Evolutionary conservation across 2,113 vertebrate species (phyloP).

Genomic region (Martes martes): DNA sequence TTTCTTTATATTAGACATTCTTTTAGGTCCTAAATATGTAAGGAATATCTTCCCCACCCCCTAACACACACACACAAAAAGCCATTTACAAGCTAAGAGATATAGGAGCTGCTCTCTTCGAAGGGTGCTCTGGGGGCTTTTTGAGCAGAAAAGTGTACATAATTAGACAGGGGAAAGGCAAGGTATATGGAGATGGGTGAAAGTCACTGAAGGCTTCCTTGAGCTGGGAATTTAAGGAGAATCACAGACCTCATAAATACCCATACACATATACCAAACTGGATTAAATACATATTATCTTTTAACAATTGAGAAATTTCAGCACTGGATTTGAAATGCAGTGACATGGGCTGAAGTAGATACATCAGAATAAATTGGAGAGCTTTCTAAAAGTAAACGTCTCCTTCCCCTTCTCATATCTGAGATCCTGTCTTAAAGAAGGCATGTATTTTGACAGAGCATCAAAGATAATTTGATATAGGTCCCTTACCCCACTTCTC

Average conservation of each 20-base stretch:
- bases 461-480: neutral
- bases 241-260: neutral
- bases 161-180: neutral
- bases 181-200: neutral
- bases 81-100: neutral
- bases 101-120: neutral
- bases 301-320: neutral
- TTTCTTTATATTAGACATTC: neutral
- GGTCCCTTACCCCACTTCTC: fast-evolving
- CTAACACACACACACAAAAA: neutral
- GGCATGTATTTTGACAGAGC: neutral
- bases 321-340: neutral
- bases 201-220: neutral
- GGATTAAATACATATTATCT: neutral
- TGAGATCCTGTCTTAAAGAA: neutral
- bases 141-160: neutral
- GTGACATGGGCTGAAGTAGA: neutral
- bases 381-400: neutral
- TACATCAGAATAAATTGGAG: neutral
- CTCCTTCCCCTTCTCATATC: neutral
- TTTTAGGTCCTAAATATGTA: neutral
- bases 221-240: neutral
- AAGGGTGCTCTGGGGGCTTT: neutral
- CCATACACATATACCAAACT: neutral
- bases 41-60: neutral